Evolutionary conservation across 2,113 vertebrate genomes (phyloP), one percentile per base, ranked within the genome.

Genomic region (Salvator merianae): DNA sequence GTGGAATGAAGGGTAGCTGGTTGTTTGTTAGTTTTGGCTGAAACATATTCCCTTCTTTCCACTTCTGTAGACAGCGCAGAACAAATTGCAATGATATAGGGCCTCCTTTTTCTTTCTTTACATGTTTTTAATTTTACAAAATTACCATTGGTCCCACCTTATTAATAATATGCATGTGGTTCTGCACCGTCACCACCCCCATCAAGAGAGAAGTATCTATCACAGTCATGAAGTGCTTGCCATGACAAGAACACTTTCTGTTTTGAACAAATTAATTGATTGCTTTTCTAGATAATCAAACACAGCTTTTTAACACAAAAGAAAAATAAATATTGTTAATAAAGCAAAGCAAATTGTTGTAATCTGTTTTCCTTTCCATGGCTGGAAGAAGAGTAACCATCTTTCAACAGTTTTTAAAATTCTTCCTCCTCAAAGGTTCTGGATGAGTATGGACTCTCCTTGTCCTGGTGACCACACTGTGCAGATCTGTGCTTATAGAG

Each of bases 1-100:
- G 85, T 77, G 63, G 85, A 89, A 93, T 86, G 74, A 84, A 55
- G 87, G 78, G 77, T 87, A 90, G 83, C 84, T 88, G 73, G 30
- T 26, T 28, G 12, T 87, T 79, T 90, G 88, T 85, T 91, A 81
- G 4, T 88, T 91, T 93, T 90, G 90, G 86, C 82, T 85, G 66
- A 86, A 91, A 53, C 10, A 34, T 13, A 0, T 59, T 82, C 9
- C 80, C 80, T 85, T 77, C 40, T 89, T 77, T 91, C 87, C 87
- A 81, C 73, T 82, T 75, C 82, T 84, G 87, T 90, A 88, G 74
- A 71, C 65, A 86, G 1, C 40, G 36, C 70, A 63, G 40, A 76
- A 78, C 79, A 91, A 88, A 84, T 74, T 79, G 26, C 32, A 88
- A 53, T 28, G 88, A 77, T 62, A 71, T 65, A 79, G 69, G 2